Evolutionary conservation across 2,113 vertebrate species (phyloP).

Genomic region (Ondatra zibethicus): DNA sequence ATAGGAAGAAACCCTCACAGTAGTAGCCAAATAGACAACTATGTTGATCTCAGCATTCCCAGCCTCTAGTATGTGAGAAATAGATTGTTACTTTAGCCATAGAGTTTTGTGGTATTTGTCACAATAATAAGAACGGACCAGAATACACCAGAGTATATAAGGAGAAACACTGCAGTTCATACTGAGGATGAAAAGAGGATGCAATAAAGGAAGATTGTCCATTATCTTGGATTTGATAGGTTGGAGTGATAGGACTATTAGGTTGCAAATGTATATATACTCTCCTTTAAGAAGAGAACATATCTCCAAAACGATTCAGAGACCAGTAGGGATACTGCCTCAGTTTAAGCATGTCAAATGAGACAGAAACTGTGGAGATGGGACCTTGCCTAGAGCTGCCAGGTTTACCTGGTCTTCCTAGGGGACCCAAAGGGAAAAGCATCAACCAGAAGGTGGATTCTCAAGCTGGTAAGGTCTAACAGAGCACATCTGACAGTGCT

Average conservation of each 20-base stretch:
- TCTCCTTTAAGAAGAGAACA: background rate
- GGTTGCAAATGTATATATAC: background rate
- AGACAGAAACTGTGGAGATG: too few relatives aligned
- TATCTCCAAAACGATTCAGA: background rate
- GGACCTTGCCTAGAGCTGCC: background rate
- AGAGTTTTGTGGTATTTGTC: background rate
- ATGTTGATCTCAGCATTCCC: background rate
- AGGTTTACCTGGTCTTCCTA: background rate
- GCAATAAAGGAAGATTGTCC: background rate
- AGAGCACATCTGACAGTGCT: background rate
- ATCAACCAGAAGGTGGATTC: background rate
- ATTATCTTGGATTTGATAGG: background rate
- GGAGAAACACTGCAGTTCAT: background rate
- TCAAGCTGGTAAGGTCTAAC: background rate
- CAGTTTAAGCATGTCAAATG: background rate
- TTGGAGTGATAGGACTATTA: background rate
- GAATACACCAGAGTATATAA: background rate
- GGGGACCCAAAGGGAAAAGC: background rate
- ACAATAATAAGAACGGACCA: background rate
- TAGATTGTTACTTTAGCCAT: background rate
- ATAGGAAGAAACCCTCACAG: background rate
- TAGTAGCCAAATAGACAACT: too few relatives aligned
- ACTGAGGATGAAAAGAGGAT: background rate
- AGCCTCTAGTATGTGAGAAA: background rate
- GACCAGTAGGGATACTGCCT: background rate